Conservation (phyloP, 2,113 vertebrate species). For the Notothenia rossii region DNA sequence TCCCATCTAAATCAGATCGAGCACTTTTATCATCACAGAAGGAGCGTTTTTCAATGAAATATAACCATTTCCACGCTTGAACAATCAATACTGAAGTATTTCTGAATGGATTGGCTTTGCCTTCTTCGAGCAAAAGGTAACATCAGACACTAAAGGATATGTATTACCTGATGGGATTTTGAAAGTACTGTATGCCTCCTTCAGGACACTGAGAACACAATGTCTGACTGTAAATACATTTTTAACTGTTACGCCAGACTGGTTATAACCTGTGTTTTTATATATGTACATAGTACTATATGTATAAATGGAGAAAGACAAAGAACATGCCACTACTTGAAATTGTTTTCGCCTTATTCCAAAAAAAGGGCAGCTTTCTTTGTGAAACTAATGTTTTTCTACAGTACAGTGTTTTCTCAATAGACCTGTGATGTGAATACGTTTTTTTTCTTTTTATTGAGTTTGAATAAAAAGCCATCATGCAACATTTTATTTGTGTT, state of each 20-base stretch:
- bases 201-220: conserved; percentile 18
- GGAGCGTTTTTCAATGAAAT: conserved; percentile 25
- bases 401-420: conserved; percentile 34
- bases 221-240: conserved; percentile 69
- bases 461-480: conserved; percentile 55
- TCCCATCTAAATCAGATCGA: conserved; percentile 44
- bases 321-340: conserved; percentile 79
- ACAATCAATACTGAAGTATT: conserved; percentile 70
- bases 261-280: conserved; percentile 51
- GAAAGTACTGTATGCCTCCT: conserved; percentile 63
- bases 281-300: conserved; percentile 67
- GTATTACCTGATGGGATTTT: conserved; percentile 41
- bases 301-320: conserved; percentile 62
- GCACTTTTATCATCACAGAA: conserved; percentile 63
- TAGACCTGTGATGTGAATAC: conserved; percentile 54
- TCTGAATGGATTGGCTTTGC: conserved; percentile 43
- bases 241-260: conserved; percentile 57
- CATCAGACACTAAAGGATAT: conserved; percentile 64
- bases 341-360: conserved; percentile 66
- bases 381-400: conserved; percentile 37
- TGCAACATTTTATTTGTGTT: neutral
- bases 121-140: conserved; percentile 40
- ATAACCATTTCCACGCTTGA: conserved; percentile 60
- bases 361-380: conserved; percentile 59
- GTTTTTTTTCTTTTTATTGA: conserved; percentile 37